These are phyloP conservation scores for Delichon dasypus DNA, from an alignment of 2,797 vertebrate species.

Conservation along the genomic window DNA sequence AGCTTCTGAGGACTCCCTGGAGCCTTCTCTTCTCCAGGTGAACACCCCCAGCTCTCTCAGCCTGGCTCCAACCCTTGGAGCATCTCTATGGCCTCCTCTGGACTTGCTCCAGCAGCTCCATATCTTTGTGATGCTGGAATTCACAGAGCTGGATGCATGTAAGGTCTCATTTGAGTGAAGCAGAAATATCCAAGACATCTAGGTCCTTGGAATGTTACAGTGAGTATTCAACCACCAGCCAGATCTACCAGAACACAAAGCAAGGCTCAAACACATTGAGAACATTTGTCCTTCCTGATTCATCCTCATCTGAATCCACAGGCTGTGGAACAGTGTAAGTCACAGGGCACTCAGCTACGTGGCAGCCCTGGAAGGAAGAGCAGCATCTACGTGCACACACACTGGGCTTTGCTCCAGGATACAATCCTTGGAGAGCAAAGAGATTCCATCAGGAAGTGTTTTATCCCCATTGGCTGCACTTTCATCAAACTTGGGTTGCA, in stretches of 20 bases:
- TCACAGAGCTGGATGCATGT: background rate
- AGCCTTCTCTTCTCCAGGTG: background rate
- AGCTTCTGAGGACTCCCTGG: background rate
- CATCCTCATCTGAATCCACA: accelerated
- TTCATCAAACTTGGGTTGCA: background rate
- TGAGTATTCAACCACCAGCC: background rate
- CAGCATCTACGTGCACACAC: background rate
- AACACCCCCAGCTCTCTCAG: background rate
- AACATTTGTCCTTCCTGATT: background rate
- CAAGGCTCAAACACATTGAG: background rate
- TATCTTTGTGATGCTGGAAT: background rate
- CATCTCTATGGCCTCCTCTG: background rate
- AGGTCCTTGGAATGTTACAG: no score
- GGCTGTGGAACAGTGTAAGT: background rate
- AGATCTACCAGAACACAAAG: background rate
- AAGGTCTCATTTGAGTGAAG: background rate
- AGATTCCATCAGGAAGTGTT: background rate
- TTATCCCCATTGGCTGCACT: background rate
- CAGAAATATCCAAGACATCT: background rate
- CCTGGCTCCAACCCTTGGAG: background rate
- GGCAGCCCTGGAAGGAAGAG: background rate
- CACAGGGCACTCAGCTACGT: background rate
- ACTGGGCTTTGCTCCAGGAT: background rate
- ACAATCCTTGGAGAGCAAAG: background rate
- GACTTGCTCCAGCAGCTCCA: background rate